phyloP scores from a whole-genome alignment of 2,888 invertebrate species.

The Rhorus exstirpatorius region DNA sequence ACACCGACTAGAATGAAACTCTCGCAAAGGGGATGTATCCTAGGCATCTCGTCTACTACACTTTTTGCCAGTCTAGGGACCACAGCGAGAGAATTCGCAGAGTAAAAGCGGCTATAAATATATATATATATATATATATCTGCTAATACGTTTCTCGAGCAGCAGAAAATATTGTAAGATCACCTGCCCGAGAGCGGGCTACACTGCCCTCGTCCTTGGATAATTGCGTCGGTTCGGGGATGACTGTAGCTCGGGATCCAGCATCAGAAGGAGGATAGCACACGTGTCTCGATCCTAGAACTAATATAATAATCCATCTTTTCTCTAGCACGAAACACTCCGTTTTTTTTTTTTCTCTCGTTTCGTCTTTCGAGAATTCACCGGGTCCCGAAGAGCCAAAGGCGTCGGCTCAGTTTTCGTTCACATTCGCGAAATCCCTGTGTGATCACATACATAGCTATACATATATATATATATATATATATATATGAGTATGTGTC shows the following conservation, averaged over 20 bases:
- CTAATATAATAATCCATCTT: constrained; percentile 48
- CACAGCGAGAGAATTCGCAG: constrained; percentile 63
- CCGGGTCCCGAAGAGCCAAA: constrained; percentile 47
- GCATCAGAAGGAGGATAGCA: constrained; percentile 33
- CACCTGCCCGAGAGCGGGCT: constrained; percentile 81
- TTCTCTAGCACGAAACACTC: constrained; percentile 61
- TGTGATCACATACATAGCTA: not conserved
- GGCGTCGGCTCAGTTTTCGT: constrained; percentile 68
- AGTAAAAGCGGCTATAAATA: not conserved
- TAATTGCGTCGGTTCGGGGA: constrained; percentile 79
- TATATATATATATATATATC: constrained; percentile 63
- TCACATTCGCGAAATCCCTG: constrained; percentile 68
- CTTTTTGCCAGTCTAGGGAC: constrained; percentile 80
- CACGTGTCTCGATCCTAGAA: constrained; percentile 54
- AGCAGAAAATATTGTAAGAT: constrained; percentile 67
- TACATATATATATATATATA: not conserved
- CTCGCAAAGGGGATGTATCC: constrained; percentile 74
- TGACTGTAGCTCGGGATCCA: constrained; percentile 60
- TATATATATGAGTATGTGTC: constrained; percentile 18
- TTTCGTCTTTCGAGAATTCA: constrained; percentile 63
- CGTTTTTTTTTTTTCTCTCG: constrained; percentile 31
- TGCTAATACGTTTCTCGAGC: constrained; percentile 80
- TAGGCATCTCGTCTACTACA: constrained; percentile 81
- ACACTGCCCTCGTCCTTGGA: constrained; percentile 81
- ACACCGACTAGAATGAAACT: constrained; percentile 73